Conservation (phyloP, 2,888 invertebrate species). For the Creontiades dilutus region DNA sequence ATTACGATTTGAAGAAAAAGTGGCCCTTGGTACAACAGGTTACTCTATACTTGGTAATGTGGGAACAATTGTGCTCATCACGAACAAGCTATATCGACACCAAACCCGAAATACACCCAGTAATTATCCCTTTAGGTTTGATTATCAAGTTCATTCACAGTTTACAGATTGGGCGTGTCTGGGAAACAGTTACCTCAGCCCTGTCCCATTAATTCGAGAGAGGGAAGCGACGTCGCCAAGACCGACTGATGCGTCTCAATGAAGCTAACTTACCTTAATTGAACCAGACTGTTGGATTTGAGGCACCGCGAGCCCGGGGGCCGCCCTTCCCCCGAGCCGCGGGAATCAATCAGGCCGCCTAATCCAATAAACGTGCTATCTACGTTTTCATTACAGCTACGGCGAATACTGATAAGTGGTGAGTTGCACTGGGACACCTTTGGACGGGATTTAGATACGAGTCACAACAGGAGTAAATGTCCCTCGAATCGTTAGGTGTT, state of each 20-base stretch:
- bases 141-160: neutral
- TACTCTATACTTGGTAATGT: too few species aligned
- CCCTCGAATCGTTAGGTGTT: too few species aligned
- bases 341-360: neutral
- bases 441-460: too few species aligned
- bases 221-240: neutral
- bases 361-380: neutral
- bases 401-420: neutral
- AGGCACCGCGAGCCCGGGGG: neutral
- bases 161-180: neutral
- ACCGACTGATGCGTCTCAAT: neutral
- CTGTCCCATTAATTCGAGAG: neutral
- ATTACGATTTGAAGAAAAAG: too few species aligned
- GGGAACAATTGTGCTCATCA: too few species aligned
- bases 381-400: neutral
- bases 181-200: neutral
- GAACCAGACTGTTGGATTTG: slow-evolving; percentile 1
- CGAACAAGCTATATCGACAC: too few species aligned
- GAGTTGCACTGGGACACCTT: neutral
- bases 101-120: too few species aligned
- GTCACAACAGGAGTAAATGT: too few species aligned
- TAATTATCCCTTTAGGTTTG: neutral
- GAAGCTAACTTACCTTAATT: slow-evolving; percentile 20
- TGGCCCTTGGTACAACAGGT: too few species aligned
- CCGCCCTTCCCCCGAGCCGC: neutral